Evolutionary conservation across 2,888 invertebrate species (phyloP).

Genomic region (Polydrusus pterygomalis): DNA sequence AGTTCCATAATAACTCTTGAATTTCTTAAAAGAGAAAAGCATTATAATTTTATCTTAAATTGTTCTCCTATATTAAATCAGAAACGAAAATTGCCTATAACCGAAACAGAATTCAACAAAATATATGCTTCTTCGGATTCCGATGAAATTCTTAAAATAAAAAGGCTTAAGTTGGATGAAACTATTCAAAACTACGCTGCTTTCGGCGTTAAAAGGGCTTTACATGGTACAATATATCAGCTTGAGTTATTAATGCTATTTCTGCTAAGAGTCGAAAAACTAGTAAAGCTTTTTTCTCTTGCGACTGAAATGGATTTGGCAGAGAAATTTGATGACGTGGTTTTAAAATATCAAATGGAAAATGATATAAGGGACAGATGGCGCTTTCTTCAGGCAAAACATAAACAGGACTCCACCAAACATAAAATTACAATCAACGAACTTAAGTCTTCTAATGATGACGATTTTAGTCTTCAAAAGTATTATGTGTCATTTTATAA

Average conservation of each 20-base stretch:
- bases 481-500: conserved; percentile 47
- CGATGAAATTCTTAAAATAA: not conserved
- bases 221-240: conserved; percentile 44
- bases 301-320: conserved; percentile 41
- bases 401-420: conserved; percentile 31
- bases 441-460: conserved; percentile 18
- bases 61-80: not conserved
- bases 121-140: not conserved
- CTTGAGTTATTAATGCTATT: conserved; percentile 41
- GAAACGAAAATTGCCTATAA: conserved; percentile 3
- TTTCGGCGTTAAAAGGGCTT: conserved; percentile 32
- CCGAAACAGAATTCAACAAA: not conserved
- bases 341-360: conserved; percentile 35
- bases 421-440: conserved; percentile 37
- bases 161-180: not conserved
- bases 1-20: not conserved
- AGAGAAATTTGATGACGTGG: conserved; percentile 48
- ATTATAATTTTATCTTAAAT: conserved; percentile 9
- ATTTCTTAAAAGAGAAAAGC: not conserved
- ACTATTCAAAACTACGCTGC: conserved; percentile 2
- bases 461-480: conserved; percentile 9
- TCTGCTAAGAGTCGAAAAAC: conserved; percentile 6
- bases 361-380: not conserved
- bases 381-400: conserved; percentile 46
- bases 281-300: conserved; percentile 1